These are phyloP conservation scores for Periphyllus acericola DNA, from an alignment of 2,888 invertebrate genomes.

Conservation along the genomic window DNA sequence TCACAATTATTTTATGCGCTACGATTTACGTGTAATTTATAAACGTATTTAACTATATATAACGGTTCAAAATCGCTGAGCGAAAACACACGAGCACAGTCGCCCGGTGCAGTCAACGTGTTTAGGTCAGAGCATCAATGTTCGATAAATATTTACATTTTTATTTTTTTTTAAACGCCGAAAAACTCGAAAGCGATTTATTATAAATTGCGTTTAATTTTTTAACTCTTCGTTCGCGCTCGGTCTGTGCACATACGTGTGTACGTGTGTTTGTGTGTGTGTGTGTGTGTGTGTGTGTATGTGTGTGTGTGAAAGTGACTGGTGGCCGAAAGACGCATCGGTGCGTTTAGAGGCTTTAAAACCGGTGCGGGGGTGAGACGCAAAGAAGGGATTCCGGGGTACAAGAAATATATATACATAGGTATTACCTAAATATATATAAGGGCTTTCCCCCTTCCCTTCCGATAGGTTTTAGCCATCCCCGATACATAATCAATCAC, in stretches of 20 bases:
- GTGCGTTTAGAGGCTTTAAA: slow-evolving; percentile 49
- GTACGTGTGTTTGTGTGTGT: not conserved
- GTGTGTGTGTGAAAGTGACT: slow-evolving; percentile 35
- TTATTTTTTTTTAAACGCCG: not conserved
- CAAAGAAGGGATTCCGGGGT: slow-evolving; percentile 32
- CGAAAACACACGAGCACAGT: not conserved
- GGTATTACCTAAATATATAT: slow-evolving; percentile 56
- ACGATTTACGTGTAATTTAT: too few relatives aligned
- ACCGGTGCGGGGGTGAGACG: not conserved
- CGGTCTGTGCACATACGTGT: not conserved
- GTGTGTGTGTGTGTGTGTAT: not conserved
- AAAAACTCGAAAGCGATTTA: not conserved
- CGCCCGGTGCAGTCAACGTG: not conserved
- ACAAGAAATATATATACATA: slow-evolving; percentile 8
- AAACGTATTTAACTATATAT: too few relatives aligned
- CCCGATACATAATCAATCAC: slow-evolving; percentile 62
- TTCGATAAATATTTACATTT: too few relatives aligned
- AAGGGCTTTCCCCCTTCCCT: slow-evolving; percentile 1
- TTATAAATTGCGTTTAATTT: slow-evolving; percentile 30
- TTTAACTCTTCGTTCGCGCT: slow-evolving; percentile 21
- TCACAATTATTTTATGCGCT: too few relatives aligned
- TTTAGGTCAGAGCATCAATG: not conserved
- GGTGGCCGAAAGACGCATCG: slow-evolving; percentile 53
- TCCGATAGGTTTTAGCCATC: slow-evolving; percentile 53
- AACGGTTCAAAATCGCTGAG: not conserved